Evolutionary conservation across 2,113 vertebrate genomes (phyloP).

Genomic region (Junco hyemalis): DNA sequence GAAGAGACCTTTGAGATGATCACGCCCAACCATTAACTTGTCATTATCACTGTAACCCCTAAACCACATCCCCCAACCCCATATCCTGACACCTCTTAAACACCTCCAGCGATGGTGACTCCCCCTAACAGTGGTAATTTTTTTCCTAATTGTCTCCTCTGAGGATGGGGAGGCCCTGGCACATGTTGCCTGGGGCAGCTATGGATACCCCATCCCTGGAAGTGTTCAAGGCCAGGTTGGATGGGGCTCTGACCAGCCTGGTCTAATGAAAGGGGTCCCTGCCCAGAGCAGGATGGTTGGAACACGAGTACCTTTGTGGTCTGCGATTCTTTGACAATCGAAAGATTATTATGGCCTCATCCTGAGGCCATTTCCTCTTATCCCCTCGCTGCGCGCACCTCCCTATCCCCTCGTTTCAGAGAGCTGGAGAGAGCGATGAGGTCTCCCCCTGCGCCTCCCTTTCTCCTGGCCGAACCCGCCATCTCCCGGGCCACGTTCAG

Average conservation of each 20-base stretch:
- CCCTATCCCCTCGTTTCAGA: not conserved
- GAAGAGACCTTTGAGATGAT: no score
- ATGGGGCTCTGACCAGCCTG: not conserved
- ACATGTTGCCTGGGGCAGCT: no score
- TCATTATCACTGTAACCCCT: no score
- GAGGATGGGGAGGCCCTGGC: no score
- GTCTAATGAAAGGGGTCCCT: not conserved
- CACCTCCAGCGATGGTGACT: no score
- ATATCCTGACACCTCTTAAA: no score
- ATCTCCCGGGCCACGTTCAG: accelerated
- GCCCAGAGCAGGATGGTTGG: accelerated
- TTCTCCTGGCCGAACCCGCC: no score
- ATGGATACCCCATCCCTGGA: not conserved
- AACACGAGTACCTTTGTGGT: not conserved
- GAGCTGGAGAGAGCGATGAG: accelerated
- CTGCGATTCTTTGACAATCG: no score
- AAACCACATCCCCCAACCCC: not conserved
- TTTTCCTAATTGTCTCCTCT: no score
- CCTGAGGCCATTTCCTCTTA: not conserved
- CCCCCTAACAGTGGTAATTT: no score
- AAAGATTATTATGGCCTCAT: no score
- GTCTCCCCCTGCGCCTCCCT: not conserved
- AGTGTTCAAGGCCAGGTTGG: accelerated
- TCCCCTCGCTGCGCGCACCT: not conserved
- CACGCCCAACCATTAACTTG: not conserved